Base-by-base conservation (phyloP, 2,113 vertebrate genomes). In the Embiotoca jacksoni region DNA sequence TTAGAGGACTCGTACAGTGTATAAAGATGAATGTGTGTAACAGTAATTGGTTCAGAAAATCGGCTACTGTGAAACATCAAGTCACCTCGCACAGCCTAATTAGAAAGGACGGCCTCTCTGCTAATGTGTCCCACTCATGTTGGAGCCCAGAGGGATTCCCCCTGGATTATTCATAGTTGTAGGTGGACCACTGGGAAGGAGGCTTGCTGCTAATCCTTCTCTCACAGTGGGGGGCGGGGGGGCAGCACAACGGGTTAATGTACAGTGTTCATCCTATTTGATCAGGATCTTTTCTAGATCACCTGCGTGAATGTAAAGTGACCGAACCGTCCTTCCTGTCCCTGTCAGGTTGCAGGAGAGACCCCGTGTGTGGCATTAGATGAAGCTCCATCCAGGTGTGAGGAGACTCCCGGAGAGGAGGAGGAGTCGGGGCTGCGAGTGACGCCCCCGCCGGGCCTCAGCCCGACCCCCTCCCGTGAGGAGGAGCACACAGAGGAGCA, bases 371-470 rank as follows among this genome's bases (percentile, higher is more conserved):
- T 85, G 87, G 81, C 56, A 44, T 90, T 93, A 88, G 82, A 94
- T 94, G 93, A 94, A 88, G 91, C 85, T 86, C 89, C 89, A 72
- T 78, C 88, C 77, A 89, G 87, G 75, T 87, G 70, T 86, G 88
- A 93, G 87, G 86, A 90, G 81, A 89, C 92, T 89, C 90, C 86
- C 82, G 63, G 74, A 91, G 89, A 93, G 88, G 91, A 91, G 91
- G 91, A 86, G 90, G 92, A 94, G 92, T 88, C 88, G 84, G 83
- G 83, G 81, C 78, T 74, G 68, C 90, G 35, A 91, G 83, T 94
- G 87, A 94, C 83, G 53, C 88, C 83, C 56, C 67, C 81, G 39
- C 67, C 71, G 88, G 86, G 86, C 91, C 86, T 87, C 33, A 85
- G 88, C 92, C 86, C 86, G 60, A 52, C 81, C 91, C 82, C 86